Base-by-base conservation (phyloP, 35 echinoderm and acorn worm genomes). In the Amphiura filiformis region DNA sequence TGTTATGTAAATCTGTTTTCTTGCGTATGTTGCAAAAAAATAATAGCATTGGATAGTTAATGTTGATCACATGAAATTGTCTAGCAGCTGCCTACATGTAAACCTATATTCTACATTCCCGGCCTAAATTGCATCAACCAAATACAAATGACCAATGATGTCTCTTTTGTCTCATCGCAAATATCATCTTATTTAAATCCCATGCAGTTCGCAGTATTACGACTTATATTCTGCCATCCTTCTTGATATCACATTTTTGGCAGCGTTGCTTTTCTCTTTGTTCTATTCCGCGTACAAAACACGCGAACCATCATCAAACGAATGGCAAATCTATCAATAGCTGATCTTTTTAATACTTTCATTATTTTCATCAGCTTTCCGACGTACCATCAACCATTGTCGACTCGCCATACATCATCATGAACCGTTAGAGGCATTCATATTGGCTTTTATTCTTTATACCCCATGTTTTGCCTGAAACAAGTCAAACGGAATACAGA, bases 301-400 rank as follows among this genome's bases (percentile, higher is more conserved):
- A 93, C 89, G 81, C 80, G 86, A 7, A 93, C 91, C 1, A 84
- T 84, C 32, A 88, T 80, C 7, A 93, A 93, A 13, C 89, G 89
- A 32, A 39, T 93, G 42, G 28, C 70, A 20, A 93, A 49, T 80
- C 77, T 93, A 37, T 86, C 91, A 39, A 47, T 93, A 0, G 65
- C 86, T 1, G 91, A 93, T 49, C 26, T 88, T 22, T n/a, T n/a
- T n/a, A n/a, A n/a, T n/a, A 61, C 76, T 39, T 93, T 84, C 38
- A 35, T 93, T 17, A 12, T 64, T 0, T 30, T 80, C 34, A 75
- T 64, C 30, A 75, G 84, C 31, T 80, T 76, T 9, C n/a, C n/a
- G n/a, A n/a, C 82, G 88, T 30, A 80, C 88, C 34, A 0, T 83
- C 26, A 22, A 57, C 57, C 1, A 78, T 38, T 17, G 30, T 26